phyloP scores from a whole-genome alignment of 2,888 invertebrate genomes.

The Cataglyphis rosenhaueri region DNA sequence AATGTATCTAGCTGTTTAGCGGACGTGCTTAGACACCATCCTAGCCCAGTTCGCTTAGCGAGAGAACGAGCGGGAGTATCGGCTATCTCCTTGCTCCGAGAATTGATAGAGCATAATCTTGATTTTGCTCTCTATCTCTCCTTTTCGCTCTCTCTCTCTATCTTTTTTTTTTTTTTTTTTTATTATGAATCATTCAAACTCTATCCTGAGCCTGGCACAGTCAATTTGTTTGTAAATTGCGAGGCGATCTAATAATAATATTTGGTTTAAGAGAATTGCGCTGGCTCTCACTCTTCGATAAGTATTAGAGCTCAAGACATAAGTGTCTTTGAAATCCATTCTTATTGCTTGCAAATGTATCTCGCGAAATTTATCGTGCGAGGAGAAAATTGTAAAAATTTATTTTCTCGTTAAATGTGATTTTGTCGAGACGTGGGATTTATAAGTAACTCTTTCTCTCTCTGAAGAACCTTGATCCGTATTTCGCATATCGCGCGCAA shows the following conservation, averaged over 20 bases:
- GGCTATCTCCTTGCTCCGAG: constrained; percentile 59
- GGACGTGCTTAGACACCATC: constrained; percentile 78
- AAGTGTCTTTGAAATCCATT: background rate
- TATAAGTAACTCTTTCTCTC: background rate
- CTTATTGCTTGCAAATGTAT: background rate
- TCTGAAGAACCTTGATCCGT: background rate
- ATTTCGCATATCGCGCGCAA: background rate
- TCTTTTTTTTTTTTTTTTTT: background rate
- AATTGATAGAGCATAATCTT: constrained; percentile 46
- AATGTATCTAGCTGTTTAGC: constrained; percentile 79
- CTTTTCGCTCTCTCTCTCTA: background rate
- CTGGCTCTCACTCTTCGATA: background rate
- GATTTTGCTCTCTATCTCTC: constrained; percentile 9
- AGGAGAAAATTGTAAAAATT: background rate
- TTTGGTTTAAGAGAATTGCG: constrained; percentile 22
- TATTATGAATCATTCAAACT: constrained; percentile 38
- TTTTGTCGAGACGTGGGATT: background rate
- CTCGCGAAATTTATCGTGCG: background rate
- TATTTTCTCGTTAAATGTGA: background rate
- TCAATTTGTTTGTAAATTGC: constrained; percentile 47
- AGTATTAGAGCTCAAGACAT: constrained; percentile 11
- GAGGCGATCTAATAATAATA: constrained; percentile 46
- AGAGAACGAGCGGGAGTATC: constrained; percentile 46
- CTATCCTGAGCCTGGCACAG: constrained; percentile 10
- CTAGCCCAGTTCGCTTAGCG: constrained; percentile 54